phyloP scores from a whole-genome alignment of 1,140 invertebrate species.

The Brachionus koreanus region DNA sequence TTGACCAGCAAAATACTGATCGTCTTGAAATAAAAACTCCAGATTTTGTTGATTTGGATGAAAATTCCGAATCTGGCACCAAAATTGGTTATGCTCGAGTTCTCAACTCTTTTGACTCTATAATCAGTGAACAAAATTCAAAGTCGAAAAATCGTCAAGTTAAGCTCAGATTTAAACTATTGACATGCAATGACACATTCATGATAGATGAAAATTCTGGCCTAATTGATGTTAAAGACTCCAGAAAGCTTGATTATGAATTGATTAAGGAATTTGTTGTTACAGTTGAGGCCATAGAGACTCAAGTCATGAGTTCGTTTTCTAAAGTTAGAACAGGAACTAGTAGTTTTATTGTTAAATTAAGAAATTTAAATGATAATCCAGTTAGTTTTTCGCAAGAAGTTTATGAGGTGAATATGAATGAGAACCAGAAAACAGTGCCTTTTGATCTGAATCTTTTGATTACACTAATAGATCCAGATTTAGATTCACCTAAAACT shows the following conservation, averaged over 20 bases:
- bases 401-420: background rate
- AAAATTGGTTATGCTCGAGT: slow-evolving; percentile 18
- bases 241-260: slow-evolving; percentile 21
- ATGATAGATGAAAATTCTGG: background rate
- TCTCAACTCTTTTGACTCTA: background rate
- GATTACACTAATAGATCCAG: background rate
- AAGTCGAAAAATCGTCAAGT: background rate
- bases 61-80: slow-evolving; percentile 28
- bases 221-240: background rate
- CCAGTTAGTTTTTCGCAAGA: background rate
- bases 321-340: slow-evolving; percentile 9
- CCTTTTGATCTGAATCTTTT: slow-evolving; percentile 3
- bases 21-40: background rate
- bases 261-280: background rate
- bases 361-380: slow-evolving; percentile 36
- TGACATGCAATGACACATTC: slow-evolving; percentile 34
- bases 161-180: background rate
- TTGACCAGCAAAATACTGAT: background rate
- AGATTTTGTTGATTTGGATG: background rate
- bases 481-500: background rate
- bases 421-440: slow-evolving; percentile 11
- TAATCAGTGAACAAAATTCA: background rate
- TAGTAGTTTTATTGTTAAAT: slow-evolving; percentile 10
- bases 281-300: background rate
- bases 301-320: background rate